Conservation (phyloP, 2,888 invertebrate species). For the Rhimphoctona megacephalus region DNA sequence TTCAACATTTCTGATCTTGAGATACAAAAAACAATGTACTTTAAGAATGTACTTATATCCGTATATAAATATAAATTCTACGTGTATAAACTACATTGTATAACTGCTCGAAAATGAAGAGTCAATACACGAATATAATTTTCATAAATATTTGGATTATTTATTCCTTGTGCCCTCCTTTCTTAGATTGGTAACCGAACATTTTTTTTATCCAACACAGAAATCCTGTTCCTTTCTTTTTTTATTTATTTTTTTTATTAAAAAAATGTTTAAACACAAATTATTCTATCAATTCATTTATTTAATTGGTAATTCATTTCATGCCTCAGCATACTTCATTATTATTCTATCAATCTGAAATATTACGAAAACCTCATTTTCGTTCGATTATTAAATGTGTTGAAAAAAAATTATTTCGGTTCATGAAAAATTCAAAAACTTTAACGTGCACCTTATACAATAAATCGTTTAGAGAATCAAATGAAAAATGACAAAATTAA, state of each 20-base stretch:
- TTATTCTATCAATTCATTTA: too few species aligned
- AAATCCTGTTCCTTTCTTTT: too few species aligned
- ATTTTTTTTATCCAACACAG: too few species aligned
- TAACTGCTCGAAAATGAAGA: slow-evolving; percentile 43
- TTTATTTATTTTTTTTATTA: too few species aligned
- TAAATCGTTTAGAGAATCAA: too few species aligned
- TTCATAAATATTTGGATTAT: slow-evolving; percentile 49
- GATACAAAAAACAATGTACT: slow-evolving; percentile 51
- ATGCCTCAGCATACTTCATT: too few species aligned
- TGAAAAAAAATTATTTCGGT: neutral
- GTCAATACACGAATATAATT: slow-evolving; percentile 65
- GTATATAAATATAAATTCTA: slow-evolving; percentile 52
- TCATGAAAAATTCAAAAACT: neutral
- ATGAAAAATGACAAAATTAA: too few species aligned
- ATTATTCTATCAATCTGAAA: neutral
- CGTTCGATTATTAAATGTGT: neutral
- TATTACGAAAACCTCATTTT: neutral
- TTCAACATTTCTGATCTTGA: slow-evolving; percentile 30
- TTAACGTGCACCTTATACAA: too few species aligned
- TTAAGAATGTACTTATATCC: slow-evolving; percentile 61
- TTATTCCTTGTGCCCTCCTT: neutral
- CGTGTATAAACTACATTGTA: slow-evolving; percentile 48
- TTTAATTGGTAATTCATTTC: too few species aligned
- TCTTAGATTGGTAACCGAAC: neutral
- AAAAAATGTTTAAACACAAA: too few species aligned